Conservation (phyloP, 2,888 invertebrate genomes). For the Eristalinus sepulchralis region DNA sequence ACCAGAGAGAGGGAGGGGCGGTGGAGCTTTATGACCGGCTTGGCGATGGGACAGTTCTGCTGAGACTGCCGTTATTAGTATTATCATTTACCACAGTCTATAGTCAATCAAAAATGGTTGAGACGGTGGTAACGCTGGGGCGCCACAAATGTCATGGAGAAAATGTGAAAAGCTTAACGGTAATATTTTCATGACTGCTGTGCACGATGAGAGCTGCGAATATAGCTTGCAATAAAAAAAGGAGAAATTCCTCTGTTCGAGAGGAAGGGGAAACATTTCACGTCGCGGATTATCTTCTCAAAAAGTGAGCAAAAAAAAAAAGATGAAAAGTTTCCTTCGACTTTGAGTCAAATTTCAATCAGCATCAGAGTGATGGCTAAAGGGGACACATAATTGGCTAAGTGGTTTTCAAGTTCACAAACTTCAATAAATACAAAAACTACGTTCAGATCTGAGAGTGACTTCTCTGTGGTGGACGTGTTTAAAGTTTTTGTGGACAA, state of each 20-base stretch:
- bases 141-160: slow-evolving; percentile 13
- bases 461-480: background rate
- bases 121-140: slow-evolving; percentile 45
- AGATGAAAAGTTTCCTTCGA: background rate
- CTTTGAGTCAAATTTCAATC: background rate
- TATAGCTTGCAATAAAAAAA: slow-evolving; percentile 63
- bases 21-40: background rate
- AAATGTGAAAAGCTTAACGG: slow-evolving; percentile 10
- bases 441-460: background rate
- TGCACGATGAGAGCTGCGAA: slow-evolving; percentile 17
- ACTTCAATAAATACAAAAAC: background rate
- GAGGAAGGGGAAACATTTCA: background rate
- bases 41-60: background rate
- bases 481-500: background rate
- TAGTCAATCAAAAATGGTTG: slow-evolving; percentile 62
- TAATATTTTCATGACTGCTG: slow-evolving; percentile 28
- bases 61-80: slow-evolving; percentile 17
- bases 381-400: background rate
- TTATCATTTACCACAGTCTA: slow-evolving; percentile 51
- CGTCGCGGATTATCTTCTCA: background rate
- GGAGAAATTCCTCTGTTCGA: background rate
- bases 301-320: background rate
- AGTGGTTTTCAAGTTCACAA: background rate
- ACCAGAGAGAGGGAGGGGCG: background rate
- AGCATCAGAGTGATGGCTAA: background rate